Conservation (phyloP, 2,888 invertebrate species). For the Isoperla grammatica region DNA sequence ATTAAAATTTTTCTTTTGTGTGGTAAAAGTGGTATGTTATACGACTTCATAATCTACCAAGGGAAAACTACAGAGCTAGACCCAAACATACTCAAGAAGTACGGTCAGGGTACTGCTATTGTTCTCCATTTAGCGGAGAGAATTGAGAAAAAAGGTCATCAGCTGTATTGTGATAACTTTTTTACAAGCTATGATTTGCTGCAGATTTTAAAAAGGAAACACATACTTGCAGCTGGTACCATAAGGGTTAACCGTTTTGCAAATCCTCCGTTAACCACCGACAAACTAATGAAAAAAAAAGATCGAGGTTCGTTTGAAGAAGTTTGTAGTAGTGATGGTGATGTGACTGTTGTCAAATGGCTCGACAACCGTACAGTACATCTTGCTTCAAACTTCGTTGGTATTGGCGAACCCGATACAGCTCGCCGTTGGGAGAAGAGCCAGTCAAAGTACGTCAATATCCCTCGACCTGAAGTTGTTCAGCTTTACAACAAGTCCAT, state of each 20-base stretch:
- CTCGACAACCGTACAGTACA: conserved; percentile 36
- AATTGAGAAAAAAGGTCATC: conserved; percentile 14
- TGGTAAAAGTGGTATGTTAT: conserved; percentile 33
- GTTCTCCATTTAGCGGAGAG: conserved; percentile 25
- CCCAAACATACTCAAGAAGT: conserved; percentile 1
- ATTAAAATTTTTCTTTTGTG: conserved; percentile 34
- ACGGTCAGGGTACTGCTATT: conserved; percentile 21
- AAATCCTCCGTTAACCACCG: conserved; percentile 20
- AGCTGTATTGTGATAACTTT: conserved; percentile 28
- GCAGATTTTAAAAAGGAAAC: conserved; percentile 17
- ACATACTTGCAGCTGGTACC: conserved; percentile 19
- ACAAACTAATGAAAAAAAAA: conserved; percentile 24
- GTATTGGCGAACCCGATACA: conserved; percentile 31
- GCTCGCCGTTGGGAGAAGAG: conserved; percentile 34
- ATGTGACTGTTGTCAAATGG: conserved; percentile 33
- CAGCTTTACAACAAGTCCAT: conserved; percentile 14
- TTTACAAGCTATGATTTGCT: conserved; percentile 22
- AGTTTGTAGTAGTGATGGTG: conserved; percentile 26
- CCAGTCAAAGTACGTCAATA: conserved; percentile 30
- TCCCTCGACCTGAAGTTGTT: conserved; percentile 33
- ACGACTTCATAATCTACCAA: conserved; percentile 37
- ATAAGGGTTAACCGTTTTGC: conserved; percentile 11
- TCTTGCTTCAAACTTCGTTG: conserved; percentile 36
- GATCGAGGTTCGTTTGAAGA: conserved; percentile 23
- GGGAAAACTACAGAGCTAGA: conserved; percentile 39